Conservation (phyloP, 2,888 invertebrate genomes). For the Cantharis lateralis region DNA sequence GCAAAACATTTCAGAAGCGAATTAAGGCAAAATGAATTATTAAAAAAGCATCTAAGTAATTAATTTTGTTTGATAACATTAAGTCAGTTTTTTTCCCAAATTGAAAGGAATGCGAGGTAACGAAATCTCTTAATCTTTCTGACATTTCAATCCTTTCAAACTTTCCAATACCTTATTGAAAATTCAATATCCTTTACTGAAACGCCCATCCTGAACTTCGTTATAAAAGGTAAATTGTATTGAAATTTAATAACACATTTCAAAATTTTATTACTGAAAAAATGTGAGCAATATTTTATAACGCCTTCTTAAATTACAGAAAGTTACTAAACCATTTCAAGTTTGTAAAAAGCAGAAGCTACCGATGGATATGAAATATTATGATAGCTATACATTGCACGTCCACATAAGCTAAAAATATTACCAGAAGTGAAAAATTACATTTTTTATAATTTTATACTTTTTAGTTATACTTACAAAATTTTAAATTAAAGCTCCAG, state of each 20-base stretch:
- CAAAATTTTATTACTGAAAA: not conserved
- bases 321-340: not conserved
- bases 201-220: not conserved
- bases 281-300: not conserved
- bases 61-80: not conserved
- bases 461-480: not conserved
- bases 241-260: not conserved
- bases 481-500: too few species aligned
- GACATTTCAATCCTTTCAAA: not conserved
- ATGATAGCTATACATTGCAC: not conserved
- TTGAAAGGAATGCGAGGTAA: not conserved
- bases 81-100: not conserved
- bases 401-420: not conserved
- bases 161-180: not conserved
- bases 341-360: not conserved
- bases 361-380: not conserved
- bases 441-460: not conserved
- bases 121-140: not conserved
- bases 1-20: not conserved
- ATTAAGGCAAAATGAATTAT: not conserved
- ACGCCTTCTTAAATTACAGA: not conserved
- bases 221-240: not conserved
- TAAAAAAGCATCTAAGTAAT: not conserved
- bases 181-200: not conserved
- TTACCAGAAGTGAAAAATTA: not conserved